Conservation (phyloP, 2,113 vertebrate species). For the Psephotus haematonotus region DNA sequence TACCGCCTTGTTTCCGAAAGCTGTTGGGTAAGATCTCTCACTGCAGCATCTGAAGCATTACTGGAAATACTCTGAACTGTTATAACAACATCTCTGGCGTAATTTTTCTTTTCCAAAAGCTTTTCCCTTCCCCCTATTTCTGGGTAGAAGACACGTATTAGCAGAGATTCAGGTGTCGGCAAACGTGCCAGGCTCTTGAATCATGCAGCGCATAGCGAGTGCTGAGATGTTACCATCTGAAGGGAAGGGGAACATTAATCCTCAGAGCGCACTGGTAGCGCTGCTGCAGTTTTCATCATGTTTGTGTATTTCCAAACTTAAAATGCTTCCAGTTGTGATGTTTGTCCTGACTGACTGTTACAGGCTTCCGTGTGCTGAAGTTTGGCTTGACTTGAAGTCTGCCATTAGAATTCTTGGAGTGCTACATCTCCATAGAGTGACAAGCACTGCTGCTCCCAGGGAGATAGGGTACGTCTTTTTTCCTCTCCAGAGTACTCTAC, state of each 20-base stretch:
- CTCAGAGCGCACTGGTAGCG: neutral
- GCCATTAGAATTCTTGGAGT: neutral
- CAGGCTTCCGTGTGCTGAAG: neutral
- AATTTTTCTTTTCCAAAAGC: constrained; percentile 2
- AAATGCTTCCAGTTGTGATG: neutral
- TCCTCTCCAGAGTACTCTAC: neutral
- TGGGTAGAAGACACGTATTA: neutral
- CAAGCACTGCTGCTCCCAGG: neutral
- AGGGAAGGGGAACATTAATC: neutral
- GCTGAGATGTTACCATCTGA: neutral
- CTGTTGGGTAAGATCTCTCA: constrained; percentile 12
- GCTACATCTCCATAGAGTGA: neutral
- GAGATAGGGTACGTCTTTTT: neutral
- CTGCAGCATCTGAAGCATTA: constrained; percentile 33
- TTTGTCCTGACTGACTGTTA: neutral
- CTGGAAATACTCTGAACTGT: constrained; percentile 27
- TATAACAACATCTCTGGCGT: constrained; percentile 23
- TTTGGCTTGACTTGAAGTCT: neutral
- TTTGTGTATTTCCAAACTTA: neutral
- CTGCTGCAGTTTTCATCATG: neutral
- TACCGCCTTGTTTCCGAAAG: neutral
- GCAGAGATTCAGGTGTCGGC: constrained; percentile 1
- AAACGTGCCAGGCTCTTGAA: neutral
- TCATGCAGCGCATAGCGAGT: neutral
- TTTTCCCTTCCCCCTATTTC: neutral